These are phyloP conservation scores for Muscicapa comitata DNA, from an alignment of 2,797 vertebrate species.

Conservation along the genomic window DNA sequence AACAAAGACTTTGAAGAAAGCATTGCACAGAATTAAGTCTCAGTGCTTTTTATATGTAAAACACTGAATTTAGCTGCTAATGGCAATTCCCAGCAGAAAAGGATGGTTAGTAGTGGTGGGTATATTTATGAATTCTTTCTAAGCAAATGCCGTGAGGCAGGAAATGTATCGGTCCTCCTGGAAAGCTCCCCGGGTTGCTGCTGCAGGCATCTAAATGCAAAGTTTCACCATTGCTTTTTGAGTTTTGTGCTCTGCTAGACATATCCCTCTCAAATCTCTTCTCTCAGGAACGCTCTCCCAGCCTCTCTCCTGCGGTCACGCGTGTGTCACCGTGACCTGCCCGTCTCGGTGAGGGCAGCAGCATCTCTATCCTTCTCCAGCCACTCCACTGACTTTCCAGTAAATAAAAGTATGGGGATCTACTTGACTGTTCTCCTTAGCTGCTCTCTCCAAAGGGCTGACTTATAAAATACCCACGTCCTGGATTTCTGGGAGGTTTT, in stretches of 20 bases:
- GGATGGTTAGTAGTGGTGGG: not conserved
- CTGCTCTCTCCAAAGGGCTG: not conserved
- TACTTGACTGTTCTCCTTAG: not conserved
- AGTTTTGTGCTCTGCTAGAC: not conserved
- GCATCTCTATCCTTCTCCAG: not conserved
- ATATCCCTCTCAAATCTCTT: not conserved
- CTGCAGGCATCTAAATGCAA: not conserved
- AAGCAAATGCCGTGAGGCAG: constrained; percentile 7
- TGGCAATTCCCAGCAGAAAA: constrained; percentile 52
- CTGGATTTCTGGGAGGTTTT: constrained; percentile 27
- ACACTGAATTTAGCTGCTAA: constrained; percentile 38
- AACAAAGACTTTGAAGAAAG: not conserved
- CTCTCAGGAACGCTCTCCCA: not conserved
- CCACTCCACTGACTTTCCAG: not conserved
- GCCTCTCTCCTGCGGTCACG: not conserved
- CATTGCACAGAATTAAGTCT: not conserved
- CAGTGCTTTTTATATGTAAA: constrained; percentile 25
- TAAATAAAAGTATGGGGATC: not conserved
- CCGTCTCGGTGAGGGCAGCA: not conserved
- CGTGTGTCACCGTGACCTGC: not conserved
- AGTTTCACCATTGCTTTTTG: not conserved
- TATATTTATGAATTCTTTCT: constrained; percentile 31
- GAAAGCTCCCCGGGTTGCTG: not conserved
- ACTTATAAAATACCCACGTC: not conserved
- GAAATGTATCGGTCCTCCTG: not conserved